Evolutionary conservation across 2,888 invertebrate species (phyloP), one percentile per base, ranked within the genome.

Genomic region (Ptilodon capucinus): DNA sequence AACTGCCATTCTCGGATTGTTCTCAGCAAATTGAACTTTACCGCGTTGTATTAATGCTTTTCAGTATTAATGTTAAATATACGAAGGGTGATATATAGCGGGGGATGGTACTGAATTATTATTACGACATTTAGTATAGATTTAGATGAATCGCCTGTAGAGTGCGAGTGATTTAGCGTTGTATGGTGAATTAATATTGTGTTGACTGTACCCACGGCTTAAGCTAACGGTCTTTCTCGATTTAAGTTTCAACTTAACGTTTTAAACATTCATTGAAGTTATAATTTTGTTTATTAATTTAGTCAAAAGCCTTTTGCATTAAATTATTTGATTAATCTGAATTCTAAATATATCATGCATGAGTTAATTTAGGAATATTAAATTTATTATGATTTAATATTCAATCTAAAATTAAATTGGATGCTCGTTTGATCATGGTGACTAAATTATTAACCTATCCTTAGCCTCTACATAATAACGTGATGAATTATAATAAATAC

Each of bases 141-240:
- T 71, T 71, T 67, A 72, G 75, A 73, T 66, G 71, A 66, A 71
- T 63, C 52, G 64, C 36, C 54, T 44, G 55, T 59, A 69, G 60
- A 58, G 60, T 47, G 51, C 45, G 48, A 55, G 50, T 54, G 57
- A 61, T 67, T 61, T 56, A 66, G 51, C 54, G 51, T 62, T 67
- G 57, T 55, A 53, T 60, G 40, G 52, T 50, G 51, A 58, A 58
- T 44, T 57, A 46, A 53, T 59, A 50, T 57, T 23, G 41, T 48
- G 67, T 67, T 65, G 57, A 71, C 62, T 48, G 40, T 48, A 44
- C 32, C 25, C 44, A 51, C 44, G n/a, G 11, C 47, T 56, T 14
- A 7, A 32, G 8, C 14, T 14, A 32, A 13, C 32, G 32, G 32
- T 14, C 4, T 5, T 6, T 2, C 5, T n/a, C 14, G 5, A 32